Evolutionary conservation across 2,888 invertebrate genomes (phyloP).

Genomic region (Luffia ferchaultella): DNA sequence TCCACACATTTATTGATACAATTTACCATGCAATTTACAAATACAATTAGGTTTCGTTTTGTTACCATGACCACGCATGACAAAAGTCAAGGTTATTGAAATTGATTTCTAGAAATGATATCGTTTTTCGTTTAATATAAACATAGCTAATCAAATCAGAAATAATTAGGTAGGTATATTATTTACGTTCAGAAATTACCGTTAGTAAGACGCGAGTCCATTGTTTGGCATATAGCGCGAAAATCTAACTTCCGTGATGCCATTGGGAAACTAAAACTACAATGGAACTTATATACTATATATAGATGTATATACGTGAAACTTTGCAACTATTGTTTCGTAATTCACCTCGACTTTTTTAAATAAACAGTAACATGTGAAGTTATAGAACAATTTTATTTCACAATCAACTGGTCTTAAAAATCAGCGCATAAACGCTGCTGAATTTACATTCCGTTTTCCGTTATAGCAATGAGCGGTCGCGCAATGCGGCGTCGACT

Average conservation of each 20-base stretch:
- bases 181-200: too few species aligned
- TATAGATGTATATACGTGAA: neutral
- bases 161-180: too few species aligned
- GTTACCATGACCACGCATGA: too few species aligned
- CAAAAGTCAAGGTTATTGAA: too few species aligned
- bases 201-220: conserved; percentile 22
- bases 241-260: conserved; percentile 43
- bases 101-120: too few species aligned
- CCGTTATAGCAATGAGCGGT: conserved; percentile 51
- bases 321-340: neutral
- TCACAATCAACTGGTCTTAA: too few species aligned
- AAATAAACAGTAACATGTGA: too few species aligned
- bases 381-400: too few species aligned
- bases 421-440: too few species aligned
- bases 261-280: conserved; percentile 18
- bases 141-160: too few species aligned
- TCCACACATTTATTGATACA: conserved; percentile 6
- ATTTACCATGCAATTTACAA: conserved; percentile 4
- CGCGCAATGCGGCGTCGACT: conserved; percentile 20
- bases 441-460: conserved; percentile 15
- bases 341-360: neutral
- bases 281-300: conserved; percentile 10
- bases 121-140: too few species aligned
- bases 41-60: conserved; percentile 1
- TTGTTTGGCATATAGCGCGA: conserved; percentile 36